Base-by-base conservation (phyloP, 2,113 vertebrate species). In the Corvus hawaiiensis region DNA sequence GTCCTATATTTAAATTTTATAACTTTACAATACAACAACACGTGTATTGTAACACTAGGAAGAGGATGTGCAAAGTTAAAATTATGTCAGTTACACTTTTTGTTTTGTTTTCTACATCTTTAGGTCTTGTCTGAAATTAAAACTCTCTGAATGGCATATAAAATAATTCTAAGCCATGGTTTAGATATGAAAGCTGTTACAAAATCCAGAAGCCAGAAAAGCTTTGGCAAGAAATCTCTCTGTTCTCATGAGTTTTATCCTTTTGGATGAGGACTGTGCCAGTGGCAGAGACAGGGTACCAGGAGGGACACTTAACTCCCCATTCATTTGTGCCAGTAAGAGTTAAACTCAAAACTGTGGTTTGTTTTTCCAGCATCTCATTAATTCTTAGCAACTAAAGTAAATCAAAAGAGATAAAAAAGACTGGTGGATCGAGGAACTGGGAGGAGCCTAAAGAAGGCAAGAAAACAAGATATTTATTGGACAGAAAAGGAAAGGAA, bases 401-500 rank as follows among this genome's bases (percentile, higher is more conserved):
- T 61, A 49, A 23, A 41, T 62, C 11, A 26, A 46, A 84, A 54
- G 11, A 46, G 10, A 8, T n/a, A 7, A 48, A 72, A 87, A 52
- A n/a, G 17, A 35, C 3, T 58, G 24, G 27, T 59, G 11, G 43
- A 44, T 69, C 0, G 0, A 49, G 24, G 55, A 69, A 63, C 4
- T 30, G 33, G 64, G 46, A 80, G 30, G 23, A 83, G 37, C 3
- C 0, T 61, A 44, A 78, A 72, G 39, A 74, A 78, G 37, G 33
- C 26, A 64, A 68, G 17, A 51, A 55, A 76, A 83, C 9, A 32
- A 71, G 4, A 13, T 43, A 33, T 33, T 35, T 35, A 23, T 68
- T 55, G 27, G 56, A 35, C 12, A 37, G 37, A n/a, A 62, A 76
- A 69, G 43, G 26, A 75, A 35, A 77, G 22, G 6, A 46, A 77